phyloP scores from a whole-genome alignment of 2,113 vertebrate species.

The Anolis carolinensis region DNA sequence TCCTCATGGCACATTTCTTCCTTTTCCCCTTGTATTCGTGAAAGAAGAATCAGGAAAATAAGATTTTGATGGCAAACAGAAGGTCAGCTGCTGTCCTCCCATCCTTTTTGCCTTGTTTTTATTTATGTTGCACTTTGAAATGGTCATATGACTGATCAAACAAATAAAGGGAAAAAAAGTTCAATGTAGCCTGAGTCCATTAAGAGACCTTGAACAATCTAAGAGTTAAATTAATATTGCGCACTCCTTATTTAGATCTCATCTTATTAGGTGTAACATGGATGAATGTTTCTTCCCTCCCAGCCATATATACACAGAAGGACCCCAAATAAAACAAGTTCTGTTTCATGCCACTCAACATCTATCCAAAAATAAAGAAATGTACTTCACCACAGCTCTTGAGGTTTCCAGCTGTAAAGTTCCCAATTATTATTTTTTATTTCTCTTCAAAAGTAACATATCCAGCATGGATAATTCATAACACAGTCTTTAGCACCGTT shows the following conservation, averaged over 20 bases:
- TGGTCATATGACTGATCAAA: too few relatives aligned
- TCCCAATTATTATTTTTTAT: slow-evolving; percentile 66
- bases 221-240: neutral
- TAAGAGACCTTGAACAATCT: neutral
- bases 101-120: too few relatives aligned
- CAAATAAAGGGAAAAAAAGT: too few relatives aligned
- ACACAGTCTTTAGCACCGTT: slow-evolving; percentile 63
- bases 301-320: slow-evolving; percentile 21
- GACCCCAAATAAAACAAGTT: slow-evolving; percentile 10
- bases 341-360: slow-evolving; percentile 34
- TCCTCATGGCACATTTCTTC: too few relatives aligned
- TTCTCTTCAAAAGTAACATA: slow-evolving; percentile 53
- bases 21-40: too few relatives aligned
- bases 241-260: neutral
- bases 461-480: slow-evolving; percentile 62
- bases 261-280: neutral
- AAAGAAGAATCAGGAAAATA: too few relatives aligned
- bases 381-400: slow-evolving; percentile 2
- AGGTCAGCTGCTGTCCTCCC: too few relatives aligned
- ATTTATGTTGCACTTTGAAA: too few relatives aligned
- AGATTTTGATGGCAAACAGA: too few relatives aligned
- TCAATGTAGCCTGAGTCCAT: too few relatives aligned
- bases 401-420: slow-evolving; percentile 60
- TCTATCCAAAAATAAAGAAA: slow-evolving; percentile 59
- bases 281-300: neutral